These are phyloP conservation scores for Xestia ashworthii DNA, from an alignment of 2,888 invertebrate species.

Conservation along the genomic window DNA sequence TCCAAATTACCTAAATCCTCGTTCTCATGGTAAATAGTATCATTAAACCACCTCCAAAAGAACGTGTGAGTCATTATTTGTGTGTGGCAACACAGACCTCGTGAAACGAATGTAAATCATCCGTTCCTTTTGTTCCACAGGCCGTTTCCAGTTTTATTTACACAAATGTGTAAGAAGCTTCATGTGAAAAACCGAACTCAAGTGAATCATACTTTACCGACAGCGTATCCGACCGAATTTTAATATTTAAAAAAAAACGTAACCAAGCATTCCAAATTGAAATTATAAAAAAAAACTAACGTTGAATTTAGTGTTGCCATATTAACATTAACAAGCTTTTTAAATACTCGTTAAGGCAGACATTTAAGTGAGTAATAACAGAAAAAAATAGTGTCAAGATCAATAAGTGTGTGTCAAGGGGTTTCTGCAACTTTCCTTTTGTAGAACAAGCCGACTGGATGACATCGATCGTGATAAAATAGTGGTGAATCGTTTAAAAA, in stretches of 20 bases:
- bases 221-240: constrained; percentile 75
- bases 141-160: constrained; percentile 81
- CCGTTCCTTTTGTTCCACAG: constrained; percentile 80
- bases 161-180: constrained; percentile 84
- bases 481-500: constrained; percentile 82
- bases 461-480: constrained; percentile 83
- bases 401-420: constrained; percentile 89
- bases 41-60: constrained; percentile 72
- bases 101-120: constrained; percentile 77
- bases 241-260: constrained; percentile 70
- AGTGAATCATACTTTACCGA: constrained; percentile 75
- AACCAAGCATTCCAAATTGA: constrained; percentile 86
- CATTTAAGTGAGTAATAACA: constrained; percentile 76
- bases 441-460: constrained; percentile 80
- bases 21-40: constrained; percentile 64
- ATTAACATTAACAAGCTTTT: constrained; percentile 81
- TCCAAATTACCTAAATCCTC: constrained; percentile 71
- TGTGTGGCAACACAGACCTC: constrained; percentile 79
- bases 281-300: constrained; percentile 74
- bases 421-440: constrained; percentile 88
- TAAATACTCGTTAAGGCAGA: constrained; percentile 67
- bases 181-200: constrained; percentile 79
- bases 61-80: constrained; percentile 78
- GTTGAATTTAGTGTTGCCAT: constrained; percentile 85
- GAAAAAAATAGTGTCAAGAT: constrained; percentile 86